Evolutionary conservation across 2,113 vertebrate species (phyloP), one percentile per base, ranked within the genome.

Genomic region (Ameiurus melas): DNA sequence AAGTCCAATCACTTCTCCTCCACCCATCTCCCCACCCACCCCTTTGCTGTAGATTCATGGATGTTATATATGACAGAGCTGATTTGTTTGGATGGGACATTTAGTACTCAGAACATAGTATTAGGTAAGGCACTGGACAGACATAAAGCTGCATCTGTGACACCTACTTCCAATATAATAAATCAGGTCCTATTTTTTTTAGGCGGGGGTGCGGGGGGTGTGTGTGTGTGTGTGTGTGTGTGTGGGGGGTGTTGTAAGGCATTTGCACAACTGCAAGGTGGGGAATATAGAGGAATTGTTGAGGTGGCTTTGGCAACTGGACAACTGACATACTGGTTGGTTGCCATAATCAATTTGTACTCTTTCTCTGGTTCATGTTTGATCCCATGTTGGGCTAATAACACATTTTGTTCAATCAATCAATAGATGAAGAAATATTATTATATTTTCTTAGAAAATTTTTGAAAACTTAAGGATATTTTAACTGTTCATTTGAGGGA

Each of bases 401-500:
- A 91, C 89, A 90, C 87, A 85, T 91, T 93, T 92, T 92, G 90
- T 90, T 80, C 27, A 89, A 92, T 92, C 27, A 89, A 92, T 92
- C 90, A 88, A 92, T 93, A 92, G 58, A 89, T 79, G 68, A 89
- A 82, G 71, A 91, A 87, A 91, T 92, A 92, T 93, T 90, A 92
- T 88, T 89, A 91, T 90, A 84, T 79, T 33, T 30, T 81, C 17
- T 58, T 58, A 5, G 19, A 60, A 33, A 36, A 81, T 20, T 57
- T 57, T 57, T 5, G 16, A 33, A 4, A 13, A 14, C 25, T 78
- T 57, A 30, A 33, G 16, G 17, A 3, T 80, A 33, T 83, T 78
- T 78, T 53, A 25, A 25, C 25, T 57, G n/a, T 33, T 7, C 30
- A 2, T 22, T 9, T 82, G 20, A 13, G 22, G n/a, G 4, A 82